Conservation (phyloP, 2,113 vertebrate genomes). For the Muscicapa adusta region DNA sequence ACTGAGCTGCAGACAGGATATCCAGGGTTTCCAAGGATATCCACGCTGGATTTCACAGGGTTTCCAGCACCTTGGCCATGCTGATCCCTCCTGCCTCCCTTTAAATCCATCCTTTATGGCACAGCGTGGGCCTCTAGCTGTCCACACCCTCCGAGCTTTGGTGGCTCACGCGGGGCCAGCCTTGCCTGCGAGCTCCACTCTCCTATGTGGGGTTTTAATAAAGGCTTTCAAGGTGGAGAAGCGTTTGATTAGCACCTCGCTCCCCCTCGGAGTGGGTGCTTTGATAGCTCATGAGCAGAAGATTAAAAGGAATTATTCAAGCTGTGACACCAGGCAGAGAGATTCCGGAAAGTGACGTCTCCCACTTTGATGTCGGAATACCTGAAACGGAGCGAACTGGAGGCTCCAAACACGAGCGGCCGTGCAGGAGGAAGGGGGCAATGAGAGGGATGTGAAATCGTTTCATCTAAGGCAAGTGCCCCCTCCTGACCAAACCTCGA, state of each 20-base stretch:
- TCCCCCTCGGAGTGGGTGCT: slow-evolving; percentile 58
- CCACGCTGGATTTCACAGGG: not conserved
- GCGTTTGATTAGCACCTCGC: slow-evolving; percentile 67
- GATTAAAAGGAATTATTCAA: slow-evolving; percentile 70
- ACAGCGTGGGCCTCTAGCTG: not conserved
- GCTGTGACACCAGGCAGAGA: slow-evolving; percentile 52
- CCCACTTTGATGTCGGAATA: slow-evolving; percentile 57
- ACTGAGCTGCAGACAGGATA: not conserved
- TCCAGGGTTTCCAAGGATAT: not conserved
- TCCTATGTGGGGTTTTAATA: not conserved
- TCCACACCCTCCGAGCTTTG: not conserved
- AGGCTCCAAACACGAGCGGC: not conserved
- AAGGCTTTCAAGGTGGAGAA: slow-evolving; percentile 66
- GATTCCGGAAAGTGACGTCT: slow-evolving; percentile 44
- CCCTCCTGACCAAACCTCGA: not conserved
- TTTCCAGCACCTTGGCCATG: not conserved
- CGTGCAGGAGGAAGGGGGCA: not conserved
- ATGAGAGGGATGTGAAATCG: not conserved
- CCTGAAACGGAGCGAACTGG: slow-evolving; percentile 14
- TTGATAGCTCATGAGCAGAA: slow-evolving; percentile 60
- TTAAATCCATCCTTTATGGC: not conserved
- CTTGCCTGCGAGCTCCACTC: not conserved
- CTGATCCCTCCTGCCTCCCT: not conserved
- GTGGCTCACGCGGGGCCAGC: not conserved
- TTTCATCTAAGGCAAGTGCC: slow-evolving; percentile 52